Percentiles rank a stretch among this genome's conserved stretches.
phyloP scores from a whole-genome alignment of 2,888 invertebrate genomes.

The Argyra leucocephala region DNA sequence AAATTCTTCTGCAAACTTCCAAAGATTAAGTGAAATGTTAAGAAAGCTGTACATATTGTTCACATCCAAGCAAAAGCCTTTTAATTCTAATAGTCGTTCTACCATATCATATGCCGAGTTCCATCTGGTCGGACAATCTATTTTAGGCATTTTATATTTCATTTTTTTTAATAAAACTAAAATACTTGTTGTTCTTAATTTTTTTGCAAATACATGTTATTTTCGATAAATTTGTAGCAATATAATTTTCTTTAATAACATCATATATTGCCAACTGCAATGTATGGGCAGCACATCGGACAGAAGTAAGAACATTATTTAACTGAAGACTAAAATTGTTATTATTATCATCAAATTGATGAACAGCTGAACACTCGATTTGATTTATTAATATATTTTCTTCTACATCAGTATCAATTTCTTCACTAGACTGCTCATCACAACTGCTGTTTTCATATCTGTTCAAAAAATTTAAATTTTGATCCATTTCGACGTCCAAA shows the following conservation, averaged over 20 bases:
- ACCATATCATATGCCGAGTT: conserved; percentile 19
- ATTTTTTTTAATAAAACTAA: conserved; percentile 2
- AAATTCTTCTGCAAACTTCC: conserved; percentile 8
- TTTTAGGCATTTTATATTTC: conserved; percentile 9
- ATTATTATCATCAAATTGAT: too few species aligned
- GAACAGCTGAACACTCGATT: too few species aligned
- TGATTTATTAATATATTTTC: neutral
- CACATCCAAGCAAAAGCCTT: too few species aligned
- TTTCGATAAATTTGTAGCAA: neutral
- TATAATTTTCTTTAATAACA: neutral
- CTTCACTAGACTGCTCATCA: neutral
- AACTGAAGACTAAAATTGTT: neutral
- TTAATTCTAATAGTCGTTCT: conserved; percentile 8
- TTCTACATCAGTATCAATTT: neutral
- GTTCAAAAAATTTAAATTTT: too few species aligned
- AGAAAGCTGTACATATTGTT: too few species aligned
- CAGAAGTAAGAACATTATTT: neutral
- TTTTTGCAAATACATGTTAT: neutral
- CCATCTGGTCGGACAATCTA: conserved; percentile 18
- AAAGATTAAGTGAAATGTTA: neutral
- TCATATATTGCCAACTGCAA: neutral
- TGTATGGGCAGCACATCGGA: neutral
- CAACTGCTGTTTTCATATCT: too few species aligned
- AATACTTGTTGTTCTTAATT: neutral
- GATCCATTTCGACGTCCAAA: neutral